Percentiles rank a stretch among this genome's conserved stretches.
These are phyloP conservation scores for Matsumyia berberina DNA, from an alignment of 2,888 invertebrate species.

Conservation along the genomic window DNA sequence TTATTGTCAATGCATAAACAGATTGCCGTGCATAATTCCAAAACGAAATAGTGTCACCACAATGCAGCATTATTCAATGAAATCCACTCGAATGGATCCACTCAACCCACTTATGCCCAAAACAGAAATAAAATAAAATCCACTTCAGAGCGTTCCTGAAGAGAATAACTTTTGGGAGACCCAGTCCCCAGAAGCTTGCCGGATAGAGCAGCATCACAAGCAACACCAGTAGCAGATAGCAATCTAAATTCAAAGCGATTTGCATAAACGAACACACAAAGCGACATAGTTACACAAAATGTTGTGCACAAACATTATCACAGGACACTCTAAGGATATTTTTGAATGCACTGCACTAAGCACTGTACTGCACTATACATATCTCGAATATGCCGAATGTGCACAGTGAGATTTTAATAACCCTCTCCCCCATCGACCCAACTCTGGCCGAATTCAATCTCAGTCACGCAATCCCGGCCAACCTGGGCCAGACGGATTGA, in stretches of 20 bases:
- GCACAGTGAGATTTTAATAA: slow-evolving; percentile 56
- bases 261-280: slow-evolving; percentile 64
- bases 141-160: slow-evolving; percentile 58
- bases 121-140: slow-evolving; percentile 68
- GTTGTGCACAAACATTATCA: slow-evolving; percentile 59
- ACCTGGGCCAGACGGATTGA: slow-evolving; percentile 39
- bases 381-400: slow-evolving; percentile 50
- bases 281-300: slow-evolving; percentile 22
- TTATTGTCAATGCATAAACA: slow-evolving; percentile 69
- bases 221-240: slow-evolving; percentile 42
- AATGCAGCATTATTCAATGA: slow-evolving; percentile 71
- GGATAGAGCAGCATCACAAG: slow-evolving; percentile 8
- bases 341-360: neutral
- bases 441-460: slow-evolving; percentile 50
- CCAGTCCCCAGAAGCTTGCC: neutral
- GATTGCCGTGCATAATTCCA: slow-evolving; percentile 61
- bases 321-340: slow-evolving; percentile 50
- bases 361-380: slow-evolving; percentile 3
- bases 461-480: slow-evolving; percentile 45
- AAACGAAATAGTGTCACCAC: slow-evolving; percentile 65
- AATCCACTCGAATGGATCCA: slow-evolving; percentile 71
- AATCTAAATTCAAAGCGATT: slow-evolving; percentile 75
- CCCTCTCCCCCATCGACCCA: slow-evolving; percentile 12
- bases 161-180: slow-evolving; percentile 44
- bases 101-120: slow-evolving; percentile 63